Base-by-base conservation (phyloP, 2,888 invertebrate species). In the Melanargia galathea region DNA sequence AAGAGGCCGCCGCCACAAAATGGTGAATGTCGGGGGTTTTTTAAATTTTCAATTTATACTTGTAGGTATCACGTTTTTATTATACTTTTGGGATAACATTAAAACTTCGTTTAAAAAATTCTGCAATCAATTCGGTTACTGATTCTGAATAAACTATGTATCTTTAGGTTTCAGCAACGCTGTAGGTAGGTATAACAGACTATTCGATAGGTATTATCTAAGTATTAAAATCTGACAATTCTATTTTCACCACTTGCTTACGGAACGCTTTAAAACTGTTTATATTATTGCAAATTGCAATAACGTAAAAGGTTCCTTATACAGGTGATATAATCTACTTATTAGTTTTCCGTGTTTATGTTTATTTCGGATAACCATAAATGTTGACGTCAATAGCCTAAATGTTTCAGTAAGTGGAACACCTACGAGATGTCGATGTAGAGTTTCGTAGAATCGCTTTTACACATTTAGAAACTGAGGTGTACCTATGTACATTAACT, bases 281-380 rank as follows among this genome's bases (percentile, higher is more conserved):
- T 1, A 40, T 49, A 16, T 0, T 11, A 11, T 30, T 33, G 4
- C 11, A 10, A 33, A 18, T 30, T 18, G 10, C 18, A 10, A 51
- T 33, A 30, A n/a, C n/a, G 24, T n/a, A 18, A 51, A 16, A 30
- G 8, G 4, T 61, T 55, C 35, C 48, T 38, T 38, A 55, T 30
- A 61, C 33, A 18, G 26, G 30, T 46, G 20, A 6, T 46, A n/a
- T n/a, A n/a, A n/a, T n/a, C n/a, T 16, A 18, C 13, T 26, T 38
- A 43, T 18, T 16, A 18, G 30, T n/a, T 55, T 38, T 26, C 46
- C 45, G 43, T 35, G 22, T 46, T 33, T 11, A 22, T 45, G 30
- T 54, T 54, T 38, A 55, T 46, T 54, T 52, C 33, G 20, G 54
- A 61, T 61, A 55, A 24, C 33, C 13, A 24, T 54, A 52, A 52